Conservation (phyloP, 2,888 invertebrate species). For the Chrysomela aeneicollis region DNA sequence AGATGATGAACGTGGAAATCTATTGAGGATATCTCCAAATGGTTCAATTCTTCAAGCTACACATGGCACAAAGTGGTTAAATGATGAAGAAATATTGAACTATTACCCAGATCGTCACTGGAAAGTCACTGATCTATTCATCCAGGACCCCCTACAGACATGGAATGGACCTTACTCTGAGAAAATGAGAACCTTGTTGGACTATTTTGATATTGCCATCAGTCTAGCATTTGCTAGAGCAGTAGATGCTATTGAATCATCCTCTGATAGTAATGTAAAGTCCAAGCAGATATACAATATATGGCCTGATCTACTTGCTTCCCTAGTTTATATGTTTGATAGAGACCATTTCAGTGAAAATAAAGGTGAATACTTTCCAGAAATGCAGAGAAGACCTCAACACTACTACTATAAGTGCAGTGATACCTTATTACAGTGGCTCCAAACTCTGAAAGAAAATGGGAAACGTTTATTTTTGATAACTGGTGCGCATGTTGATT, state of each 20-base stretch:
- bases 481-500: constrained; percentile 78
- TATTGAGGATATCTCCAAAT: constrained; percentile 69
- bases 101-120: constrained; percentile 69
- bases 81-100: constrained; percentile 63
- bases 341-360: constrained; percentile 66
- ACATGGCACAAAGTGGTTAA: constrained; percentile 71
- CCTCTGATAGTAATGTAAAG: constrained; percentile 28
- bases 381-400: constrained; percentile 66
- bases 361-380: constrained; percentile 70
- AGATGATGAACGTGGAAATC: constrained; percentile 68
- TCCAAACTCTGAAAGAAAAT: constrained; percentile 64
- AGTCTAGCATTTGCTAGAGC: constrained; percentile 72
- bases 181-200: constrained; percentile 71
- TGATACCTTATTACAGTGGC: constrained; percentile 65
- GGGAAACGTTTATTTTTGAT: constrained; percentile 71
- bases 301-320: constrained; percentile 72
- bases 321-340: constrained; percentile 68
- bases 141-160: constrained; percentile 65
- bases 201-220: constrained; percentile 77
- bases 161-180: constrained; percentile 71
- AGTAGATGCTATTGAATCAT: constrained; percentile 69
- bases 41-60: constrained; percentile 71
- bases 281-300: constrained; percentile 62
- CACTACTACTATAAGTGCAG: constrained; percentile 69
- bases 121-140: constrained; percentile 65